Evolutionary conservation across 2,888 invertebrate genomes (phyloP).

Genomic region (Terebella lapidaria): DNA sequence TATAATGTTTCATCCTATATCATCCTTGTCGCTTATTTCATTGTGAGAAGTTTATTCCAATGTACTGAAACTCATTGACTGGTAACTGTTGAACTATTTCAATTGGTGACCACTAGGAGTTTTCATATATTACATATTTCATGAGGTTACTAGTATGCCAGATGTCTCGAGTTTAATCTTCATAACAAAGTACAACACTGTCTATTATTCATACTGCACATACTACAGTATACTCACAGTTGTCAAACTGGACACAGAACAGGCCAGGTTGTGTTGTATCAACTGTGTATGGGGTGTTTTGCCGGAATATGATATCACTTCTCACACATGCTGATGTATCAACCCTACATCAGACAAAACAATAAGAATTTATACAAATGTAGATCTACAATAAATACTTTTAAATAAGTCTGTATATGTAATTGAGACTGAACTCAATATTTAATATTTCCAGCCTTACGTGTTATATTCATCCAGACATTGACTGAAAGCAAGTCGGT

Average conservation of each 20-base stretch:
- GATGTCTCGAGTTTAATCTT: no score
- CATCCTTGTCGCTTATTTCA: no score
- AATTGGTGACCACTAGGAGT: no score
- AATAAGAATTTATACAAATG: not conserved
- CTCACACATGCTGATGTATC: not conserved
- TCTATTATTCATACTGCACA: no score
- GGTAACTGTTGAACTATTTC: no score
- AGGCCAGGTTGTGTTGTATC: not conserved
- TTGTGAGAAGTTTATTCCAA: no score
- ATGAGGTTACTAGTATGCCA: no score
- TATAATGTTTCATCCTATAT: no score
- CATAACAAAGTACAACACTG: no score
- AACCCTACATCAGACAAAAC: not conserved
- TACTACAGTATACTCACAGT: not conserved
- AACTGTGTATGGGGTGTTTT: not conserved
- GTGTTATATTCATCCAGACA: constrained; percentile 26
- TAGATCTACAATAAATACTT: not conserved
- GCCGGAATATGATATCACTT: not conserved
- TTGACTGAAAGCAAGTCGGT: constrained; percentile 59
- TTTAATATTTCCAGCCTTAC: constrained; percentile 29
- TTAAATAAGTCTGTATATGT: no score
- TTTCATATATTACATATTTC: no score
- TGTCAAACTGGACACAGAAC: not conserved
- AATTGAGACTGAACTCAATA: not conserved
- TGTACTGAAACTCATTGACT: no score